Evolutionary conservation across 2,888 invertebrate genomes (phyloP), one percentile per base, ranked within the genome.

Genomic region (Agrilus cyanescens): DNA sequence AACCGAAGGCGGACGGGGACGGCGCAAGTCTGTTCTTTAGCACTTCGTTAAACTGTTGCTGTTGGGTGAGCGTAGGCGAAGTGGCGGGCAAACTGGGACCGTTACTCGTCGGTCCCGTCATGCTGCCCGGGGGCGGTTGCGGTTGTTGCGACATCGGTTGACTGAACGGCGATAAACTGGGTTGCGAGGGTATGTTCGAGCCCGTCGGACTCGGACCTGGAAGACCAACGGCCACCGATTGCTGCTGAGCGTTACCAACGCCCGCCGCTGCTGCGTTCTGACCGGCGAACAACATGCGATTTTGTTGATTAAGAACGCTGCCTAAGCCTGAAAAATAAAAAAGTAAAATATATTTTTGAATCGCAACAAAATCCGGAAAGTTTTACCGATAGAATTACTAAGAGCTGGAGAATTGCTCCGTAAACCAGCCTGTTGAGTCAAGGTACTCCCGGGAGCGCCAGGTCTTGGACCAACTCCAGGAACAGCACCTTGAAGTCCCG

Each of bases 141-240:
- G 54, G 58, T 45, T 58, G 53, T 46, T 57, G 55, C 25, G 76
- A 75, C 58, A 75, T 71, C 66, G 78, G 75, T 44, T 75, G 72
- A 1, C 74, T 78, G 61, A 84, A 86, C 13, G 86, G 85, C 32
- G 85, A 85, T 57, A 85, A 71, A 47, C 82, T 82, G 4, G 65
- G 63, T 52, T 65, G 59, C 40, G 55, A 64, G 37, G 76, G 69
- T 25, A 25, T 25, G 10, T 25, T 25, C 37, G 72, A 71, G 52
- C 78, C 75, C 41, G 81, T 84, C 5, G 86, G 85, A 64, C 84
- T 85, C 4, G 85, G 86, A 6, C 57, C 85, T 0, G 85, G 81
- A 32, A 82, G 77, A 2, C 83, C 82, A 8, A 85, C 85, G 32
- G 82, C 73, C 10, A 25, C 25, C 10, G 25, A 25, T 55, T 76